These are phyloP conservation scores for Schlechtendalia chinensis DNA, from an alignment of 1,140 invertebrate genomes.

Conservation along the genomic window DNA sequence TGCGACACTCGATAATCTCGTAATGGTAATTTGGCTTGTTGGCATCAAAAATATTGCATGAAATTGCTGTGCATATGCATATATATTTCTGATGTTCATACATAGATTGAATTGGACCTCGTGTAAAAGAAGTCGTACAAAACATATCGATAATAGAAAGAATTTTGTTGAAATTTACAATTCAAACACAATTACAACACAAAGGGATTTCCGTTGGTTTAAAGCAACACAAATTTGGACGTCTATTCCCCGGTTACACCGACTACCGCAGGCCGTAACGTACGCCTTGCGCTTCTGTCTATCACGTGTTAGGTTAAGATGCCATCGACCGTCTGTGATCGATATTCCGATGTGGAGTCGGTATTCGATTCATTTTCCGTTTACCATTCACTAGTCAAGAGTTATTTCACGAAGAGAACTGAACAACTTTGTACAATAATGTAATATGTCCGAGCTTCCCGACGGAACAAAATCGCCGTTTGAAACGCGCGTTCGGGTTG, in stretches of 20 bases:
- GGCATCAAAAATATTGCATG: too few relatives aligned
- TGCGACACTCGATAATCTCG: too few relatives aligned
- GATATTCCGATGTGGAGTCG: too few relatives aligned
- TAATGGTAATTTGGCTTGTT: too few relatives aligned
- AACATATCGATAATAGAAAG: not conserved
- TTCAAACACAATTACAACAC: conserved; percentile 25
- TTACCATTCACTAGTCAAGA: not conserved
- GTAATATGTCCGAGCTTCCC: conserved; percentile 5
- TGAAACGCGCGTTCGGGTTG: conserved; percentile 33
- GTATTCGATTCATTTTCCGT: not conserved
- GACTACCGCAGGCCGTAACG: not conserved
- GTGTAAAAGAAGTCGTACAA: too few relatives aligned
- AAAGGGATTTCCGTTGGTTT: not conserved
- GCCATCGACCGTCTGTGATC: not conserved
- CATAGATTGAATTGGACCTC: too few relatives aligned
- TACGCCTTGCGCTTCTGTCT: conserved; percentile 7
- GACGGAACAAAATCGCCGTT: conserved; percentile 24
- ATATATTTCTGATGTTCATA: too few relatives aligned
- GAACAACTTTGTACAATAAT: not conserved
- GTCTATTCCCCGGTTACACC: not conserved
- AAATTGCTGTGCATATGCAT: not conserved
- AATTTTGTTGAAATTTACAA: conserved; percentile 30
- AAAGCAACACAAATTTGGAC: not conserved
- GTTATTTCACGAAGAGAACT: conserved; percentile 29
- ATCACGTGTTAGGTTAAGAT: too few relatives aligned